These are phyloP conservation scores for Psephotus haematonotus DNA, from an alignment of 2,113 vertebrate genomes.

Conservation along the genomic window DNA sequence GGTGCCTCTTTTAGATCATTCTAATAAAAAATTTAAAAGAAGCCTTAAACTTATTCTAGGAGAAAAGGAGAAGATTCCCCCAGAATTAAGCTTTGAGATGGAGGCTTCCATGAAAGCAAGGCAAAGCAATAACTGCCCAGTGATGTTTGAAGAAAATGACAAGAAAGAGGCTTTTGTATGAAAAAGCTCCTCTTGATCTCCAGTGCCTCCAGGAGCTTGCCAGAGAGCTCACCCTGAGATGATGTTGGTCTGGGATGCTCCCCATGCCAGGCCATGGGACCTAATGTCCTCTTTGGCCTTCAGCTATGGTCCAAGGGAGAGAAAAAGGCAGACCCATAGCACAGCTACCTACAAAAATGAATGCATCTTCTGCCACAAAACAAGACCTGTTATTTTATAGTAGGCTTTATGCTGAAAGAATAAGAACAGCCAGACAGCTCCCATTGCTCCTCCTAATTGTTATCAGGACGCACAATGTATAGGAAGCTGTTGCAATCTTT, in stretches of 20 bases:
- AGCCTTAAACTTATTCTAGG: neutral
- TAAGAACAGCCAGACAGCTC: neutral
- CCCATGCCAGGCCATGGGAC: fast-evolving
- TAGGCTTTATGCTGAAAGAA: neutral
- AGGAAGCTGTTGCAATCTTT: neutral
- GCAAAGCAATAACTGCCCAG: neutral
- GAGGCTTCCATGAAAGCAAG: neutral
- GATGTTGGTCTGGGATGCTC: neutral
- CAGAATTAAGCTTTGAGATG: neutral
- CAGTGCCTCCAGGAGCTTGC: neutral
- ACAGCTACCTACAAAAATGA: neutral
- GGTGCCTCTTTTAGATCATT: neutral
- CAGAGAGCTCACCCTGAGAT: fast-evolving
- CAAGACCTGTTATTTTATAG: neutral
- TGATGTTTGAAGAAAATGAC: neutral
- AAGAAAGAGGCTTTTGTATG: neutral
- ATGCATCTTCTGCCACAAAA: neutral
- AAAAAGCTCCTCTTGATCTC: neutral
- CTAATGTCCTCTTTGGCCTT: neutral
- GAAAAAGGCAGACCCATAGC: neutral
- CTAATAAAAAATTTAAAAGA: neutral
- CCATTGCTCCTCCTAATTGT: neutral
- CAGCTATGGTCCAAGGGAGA: neutral
- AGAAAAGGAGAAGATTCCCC: neutral
- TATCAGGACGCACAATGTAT: neutral